Percentiles rank a stretch among this genome's conserved stretches.
Evolutionary conservation across 2,113 vertebrate genomes (phyloP).

Genomic region (Sapajus apella): DNA sequence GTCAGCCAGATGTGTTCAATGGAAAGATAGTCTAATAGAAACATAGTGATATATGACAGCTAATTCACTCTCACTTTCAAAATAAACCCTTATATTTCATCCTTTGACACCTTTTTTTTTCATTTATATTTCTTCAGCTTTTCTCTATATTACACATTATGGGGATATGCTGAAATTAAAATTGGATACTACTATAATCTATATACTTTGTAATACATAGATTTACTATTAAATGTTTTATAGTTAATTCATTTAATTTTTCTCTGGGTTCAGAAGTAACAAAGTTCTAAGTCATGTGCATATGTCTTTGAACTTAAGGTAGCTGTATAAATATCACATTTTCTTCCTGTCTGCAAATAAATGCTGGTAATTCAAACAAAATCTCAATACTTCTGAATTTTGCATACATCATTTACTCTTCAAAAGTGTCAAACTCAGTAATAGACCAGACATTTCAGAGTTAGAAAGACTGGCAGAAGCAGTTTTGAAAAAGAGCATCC

Average conservation of each 20-base stretch:
- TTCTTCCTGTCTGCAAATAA: slow-evolving; percentile 81
- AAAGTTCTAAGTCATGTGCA: slow-evolving; percentile 81
- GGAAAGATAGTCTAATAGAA: background rate
- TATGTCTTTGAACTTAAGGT: slow-evolving; percentile 81
- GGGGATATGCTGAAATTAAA: background rate
- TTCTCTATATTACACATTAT: background rate
- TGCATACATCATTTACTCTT: slow-evolving; percentile 82
- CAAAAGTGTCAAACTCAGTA: slow-evolving; percentile 83
- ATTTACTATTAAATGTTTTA: slow-evolving; percentile 62
- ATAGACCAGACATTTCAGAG: slow-evolving; percentile 76
- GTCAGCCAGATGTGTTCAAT: background rate
- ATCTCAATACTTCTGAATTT: slow-evolving; percentile 81
- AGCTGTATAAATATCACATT: slow-evolving; percentile 81
- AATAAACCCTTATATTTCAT: background rate
- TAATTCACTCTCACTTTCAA: background rate
- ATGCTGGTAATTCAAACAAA: slow-evolving; percentile 81
- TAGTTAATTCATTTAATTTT: slow-evolving; percentile 79
- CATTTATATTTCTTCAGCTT: background rate
- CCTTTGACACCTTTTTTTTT: background rate
- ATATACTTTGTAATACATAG: slow-evolving; percentile 57
- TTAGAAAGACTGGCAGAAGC: slow-evolving; percentile 44
- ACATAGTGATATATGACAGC: background rate
- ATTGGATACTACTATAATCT: background rate
- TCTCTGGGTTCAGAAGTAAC: slow-evolving; percentile 72
- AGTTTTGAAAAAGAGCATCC: background rate